phyloP scores from a whole-genome alignment of 2,113 vertebrate species.

The Grallaria varia region DNA sequence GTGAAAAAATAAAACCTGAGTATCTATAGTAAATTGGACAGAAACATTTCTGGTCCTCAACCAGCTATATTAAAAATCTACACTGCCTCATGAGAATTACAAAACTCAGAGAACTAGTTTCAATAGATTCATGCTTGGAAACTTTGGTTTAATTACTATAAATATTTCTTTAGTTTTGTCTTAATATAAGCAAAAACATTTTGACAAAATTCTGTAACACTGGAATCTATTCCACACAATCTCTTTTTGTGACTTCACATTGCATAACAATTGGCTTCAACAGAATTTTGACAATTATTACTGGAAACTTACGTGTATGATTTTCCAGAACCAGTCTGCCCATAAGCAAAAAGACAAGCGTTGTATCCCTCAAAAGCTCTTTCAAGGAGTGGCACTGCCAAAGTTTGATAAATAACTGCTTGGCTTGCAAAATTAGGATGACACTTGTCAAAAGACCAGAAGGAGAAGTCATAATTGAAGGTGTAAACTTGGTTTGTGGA shows the following conservation, averaged over 20 bases:
- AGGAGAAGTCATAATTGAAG: conserved; percentile 87
- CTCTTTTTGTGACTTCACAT: neutral
- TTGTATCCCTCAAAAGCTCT: conserved; percentile 93
- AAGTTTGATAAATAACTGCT: conserved; percentile 78
- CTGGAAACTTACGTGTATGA: conserved; percentile 89
- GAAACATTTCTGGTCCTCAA: neutral
- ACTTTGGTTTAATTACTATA: neutral
- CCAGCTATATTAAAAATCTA: neutral
- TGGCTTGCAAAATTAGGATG: conserved; percentile 83
- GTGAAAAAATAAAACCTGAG: neutral
- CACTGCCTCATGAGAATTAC: neutral
- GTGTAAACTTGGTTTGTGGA: conserved; percentile 81
- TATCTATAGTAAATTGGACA: neutral
- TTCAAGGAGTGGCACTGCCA: conserved; percentile 86
- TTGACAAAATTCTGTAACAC: neutral
- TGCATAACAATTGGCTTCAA: neutral
- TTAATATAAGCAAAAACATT: neutral
- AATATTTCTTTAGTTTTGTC: neutral
- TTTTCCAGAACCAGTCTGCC: conserved; percentile 96
- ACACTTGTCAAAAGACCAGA: conserved; percentile 86
- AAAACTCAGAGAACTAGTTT: neutral
- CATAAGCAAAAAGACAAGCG: conserved; percentile 93
- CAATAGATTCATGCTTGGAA: neutral
- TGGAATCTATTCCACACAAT: neutral
- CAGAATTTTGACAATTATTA: neutral